phyloP scores from a whole-genome alignment of 1,140 invertebrate genomes.

The Brachionus rubens region DNA sequence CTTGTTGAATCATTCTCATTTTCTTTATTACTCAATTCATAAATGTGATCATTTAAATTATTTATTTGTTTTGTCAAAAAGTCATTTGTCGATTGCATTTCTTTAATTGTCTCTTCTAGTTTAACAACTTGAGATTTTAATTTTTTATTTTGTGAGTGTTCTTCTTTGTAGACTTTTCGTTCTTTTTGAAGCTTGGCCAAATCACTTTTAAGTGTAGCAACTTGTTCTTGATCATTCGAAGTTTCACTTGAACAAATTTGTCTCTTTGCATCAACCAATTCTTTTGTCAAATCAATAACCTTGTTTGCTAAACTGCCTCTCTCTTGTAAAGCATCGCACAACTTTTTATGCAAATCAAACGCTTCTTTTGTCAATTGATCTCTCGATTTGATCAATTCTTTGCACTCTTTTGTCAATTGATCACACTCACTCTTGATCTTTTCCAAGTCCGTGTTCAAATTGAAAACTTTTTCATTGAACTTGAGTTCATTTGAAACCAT shows the following conservation, averaged over 20 bases:
- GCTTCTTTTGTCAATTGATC: not conserved
- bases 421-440: not conserved
- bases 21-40: slow-evolving; percentile 35
- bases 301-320: not conserved
- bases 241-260: not conserved
- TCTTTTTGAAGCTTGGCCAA: slow-evolving; percentile 7
- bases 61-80: slow-evolving; percentile 16
- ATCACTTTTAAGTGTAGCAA: not conserved
- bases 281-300: not conserved
- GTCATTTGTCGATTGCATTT: slow-evolving; percentile 38
- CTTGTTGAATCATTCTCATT: not conserved
- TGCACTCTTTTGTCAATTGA: not conserved
- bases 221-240: not conserved
- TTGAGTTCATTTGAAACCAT: slow-evolving; percentile 25
- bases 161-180: slow-evolving; percentile 27
- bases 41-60: slow-evolving; percentile 28
- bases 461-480: slow-evolving; percentile 13
- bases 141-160: slow-evolving; percentile 27
- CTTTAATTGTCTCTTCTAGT: not conserved
- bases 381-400: not conserved
- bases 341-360: not conserved
- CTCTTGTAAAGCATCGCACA: slow-evolving; percentile 3
- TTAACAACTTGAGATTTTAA: slow-evolving; percentile 6
- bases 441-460: slow-evolving; percentile 26
- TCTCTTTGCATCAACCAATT: not conserved